Evolutionary conservation across 1,140 invertebrate species (phyloP).

Genomic region (Lucilia cuprina): DNA sequence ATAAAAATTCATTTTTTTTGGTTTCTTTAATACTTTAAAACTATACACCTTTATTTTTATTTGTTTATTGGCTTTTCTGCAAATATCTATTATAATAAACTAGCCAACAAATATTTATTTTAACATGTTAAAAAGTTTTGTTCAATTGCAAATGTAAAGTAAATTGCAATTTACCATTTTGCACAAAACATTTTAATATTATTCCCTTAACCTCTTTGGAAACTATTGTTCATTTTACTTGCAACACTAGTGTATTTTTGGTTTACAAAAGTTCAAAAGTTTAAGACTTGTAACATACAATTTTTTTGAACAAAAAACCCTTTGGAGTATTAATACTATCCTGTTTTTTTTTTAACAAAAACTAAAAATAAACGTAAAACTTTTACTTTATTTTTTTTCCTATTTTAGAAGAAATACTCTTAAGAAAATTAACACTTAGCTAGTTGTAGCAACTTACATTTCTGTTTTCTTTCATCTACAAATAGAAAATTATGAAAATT

Average conservation of each 20-base stretch:
- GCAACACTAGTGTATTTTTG: not conserved
- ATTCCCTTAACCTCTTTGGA: not conserved
- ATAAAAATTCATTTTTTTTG: too few relatives aligned
- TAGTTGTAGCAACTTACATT: not conserved
- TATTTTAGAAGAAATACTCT: not conserved
- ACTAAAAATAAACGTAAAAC: not conserved
- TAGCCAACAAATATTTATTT: slow-evolving; percentile 10
- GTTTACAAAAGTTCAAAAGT: slow-evolving; percentile 3
- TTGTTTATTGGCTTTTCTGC: not conserved
- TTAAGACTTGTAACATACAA: not conserved
- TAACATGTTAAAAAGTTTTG: slow-evolving; percentile 18
- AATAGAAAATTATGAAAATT: slow-evolving; percentile 30
- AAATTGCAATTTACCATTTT: slow-evolving; percentile 20
- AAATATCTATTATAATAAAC: not conserved
- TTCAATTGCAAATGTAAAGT: not conserved
- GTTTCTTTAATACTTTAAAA: not conserved
- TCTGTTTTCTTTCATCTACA: not conserved
- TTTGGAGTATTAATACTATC: not conserved
- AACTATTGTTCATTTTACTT: not conserved
- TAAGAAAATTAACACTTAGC: slow-evolving; percentile 30
- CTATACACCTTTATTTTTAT: not conserved
- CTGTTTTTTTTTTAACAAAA: not conserved
- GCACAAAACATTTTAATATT: slow-evolving; percentile 13
- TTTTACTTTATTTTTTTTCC: too few relatives aligned
- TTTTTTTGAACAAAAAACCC: not conserved